Percentiles rank a stretch among this genome's conserved stretches.
These are phyloP conservation scores for Cephus pygmeus DNA, from an alignment of 2,888 invertebrate genomes.

Conservation along the genomic window DNA sequence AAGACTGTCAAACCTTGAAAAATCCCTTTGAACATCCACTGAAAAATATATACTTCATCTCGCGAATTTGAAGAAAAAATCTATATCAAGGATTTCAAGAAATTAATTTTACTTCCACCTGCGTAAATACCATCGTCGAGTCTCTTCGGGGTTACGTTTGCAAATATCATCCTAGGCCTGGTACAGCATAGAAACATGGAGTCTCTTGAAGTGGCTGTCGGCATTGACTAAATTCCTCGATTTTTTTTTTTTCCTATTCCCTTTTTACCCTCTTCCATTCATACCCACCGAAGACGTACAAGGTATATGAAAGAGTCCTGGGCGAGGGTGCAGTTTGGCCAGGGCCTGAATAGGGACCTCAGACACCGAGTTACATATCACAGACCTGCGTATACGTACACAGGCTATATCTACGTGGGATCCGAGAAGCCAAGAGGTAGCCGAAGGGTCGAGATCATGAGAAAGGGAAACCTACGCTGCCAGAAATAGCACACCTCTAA, in stretches of 20 bases:
- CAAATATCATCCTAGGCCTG: not conserved
- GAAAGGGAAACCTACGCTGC: conserved; percentile 40
- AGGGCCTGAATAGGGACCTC: not conserved
- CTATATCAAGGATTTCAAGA: too few species aligned
- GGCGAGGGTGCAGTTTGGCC: not conserved
- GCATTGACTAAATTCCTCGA: not conserved
- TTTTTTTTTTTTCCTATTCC: not conserved
- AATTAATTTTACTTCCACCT: too few species aligned
- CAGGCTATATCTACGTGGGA: not conserved
- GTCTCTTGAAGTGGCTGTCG: not conserved
- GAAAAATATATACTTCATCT: too few species aligned
- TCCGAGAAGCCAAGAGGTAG: not conserved
- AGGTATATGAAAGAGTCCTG: not conserved
- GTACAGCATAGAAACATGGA: not conserved
- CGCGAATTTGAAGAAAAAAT: too few species aligned
- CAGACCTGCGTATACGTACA: not conserved
- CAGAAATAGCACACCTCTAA: conserved; percentile 54
- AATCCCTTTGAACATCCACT: too few species aligned
- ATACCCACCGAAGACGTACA: not conserved
- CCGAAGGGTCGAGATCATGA: not conserved
- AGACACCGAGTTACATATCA: not conserved
- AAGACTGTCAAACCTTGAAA: too few species aligned
- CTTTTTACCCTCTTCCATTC: not conserved
- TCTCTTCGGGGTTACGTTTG: not conserved
- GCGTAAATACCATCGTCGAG: too few species aligned